Evolutionary conservation across 2,113 vertebrate species (phyloP), one percentile per base, ranked within the genome.

Genomic region (Dolichallabes microphthalmus): DNA sequence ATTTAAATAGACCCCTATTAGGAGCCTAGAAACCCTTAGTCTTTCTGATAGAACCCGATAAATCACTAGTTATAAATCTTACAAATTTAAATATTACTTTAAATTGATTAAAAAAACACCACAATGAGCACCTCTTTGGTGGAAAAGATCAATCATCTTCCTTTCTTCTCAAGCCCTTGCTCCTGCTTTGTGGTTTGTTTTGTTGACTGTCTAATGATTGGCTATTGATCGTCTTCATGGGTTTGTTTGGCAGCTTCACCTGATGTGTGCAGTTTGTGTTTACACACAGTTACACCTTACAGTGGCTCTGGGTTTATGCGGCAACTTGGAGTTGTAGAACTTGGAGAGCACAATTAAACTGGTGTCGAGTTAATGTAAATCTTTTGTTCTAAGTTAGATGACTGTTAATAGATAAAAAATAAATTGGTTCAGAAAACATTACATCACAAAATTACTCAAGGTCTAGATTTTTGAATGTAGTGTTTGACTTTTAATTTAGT

Each of bases 161-260:
- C 73, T 75, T 75, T 50, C 60, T 63, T 80, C 58, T 64, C 58
- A 50, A 14, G 19, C 14, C 30, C 39, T 64, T 77, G 13, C 7
- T 52, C 19, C 39, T 30, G 12, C 8, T 55, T 35, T 80, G 25
- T 53, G 55, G 77, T 71, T 85, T 88, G 77, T 71, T 85, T 88
- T 69, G 92, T 93, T 89, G 91, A 85, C 88, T 91, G 86, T 91
- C 88, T 85, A 87, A 87, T 89, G 85, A 85, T 87, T 81, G 35
- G 87, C 84, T 86, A 27, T 57, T 78, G 53, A 30, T 52, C 25
- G 25, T 53, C 27, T 58, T 61, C 12, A 35, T 85, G 55, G 71
- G 80, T 86, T 80, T 87, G 66, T 86, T 74, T 80, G 57, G 53
- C 4, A 13, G 75, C 27, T 78, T 11, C 27, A 58, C n/a, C 0